Evolutionary conservation across 35 echinoderm and acorn worm genomes (phyloP).

Genomic region (Heliocidaris erythrogramma): DNA sequence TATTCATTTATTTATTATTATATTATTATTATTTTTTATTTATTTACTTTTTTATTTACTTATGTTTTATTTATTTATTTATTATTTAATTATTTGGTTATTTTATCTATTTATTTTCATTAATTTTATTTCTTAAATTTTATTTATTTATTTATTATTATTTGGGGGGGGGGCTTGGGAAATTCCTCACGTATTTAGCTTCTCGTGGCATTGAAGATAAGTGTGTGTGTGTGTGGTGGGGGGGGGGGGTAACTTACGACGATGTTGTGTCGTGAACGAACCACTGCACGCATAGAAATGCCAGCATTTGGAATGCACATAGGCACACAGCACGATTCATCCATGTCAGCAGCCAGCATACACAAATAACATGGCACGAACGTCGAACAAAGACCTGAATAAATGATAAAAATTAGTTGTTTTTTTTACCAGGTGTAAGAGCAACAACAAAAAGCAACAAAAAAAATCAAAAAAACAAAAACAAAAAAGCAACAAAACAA

Average conservation of each 20-base stretch:
- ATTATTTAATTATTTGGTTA: no score
- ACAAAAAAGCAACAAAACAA: background rate
- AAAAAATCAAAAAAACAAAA: background rate
- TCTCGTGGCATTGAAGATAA: no score
- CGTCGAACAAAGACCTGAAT: constrained; percentile 1
- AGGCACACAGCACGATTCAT: constrained; percentile 45
- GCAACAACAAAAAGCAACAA: background rate
- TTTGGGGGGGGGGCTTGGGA: no score
- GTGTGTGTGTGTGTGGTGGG: no score
- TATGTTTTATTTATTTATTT: no score
- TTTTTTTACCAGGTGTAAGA: background rate
- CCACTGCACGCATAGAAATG: constrained; percentile 32
- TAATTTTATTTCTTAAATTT: no score
- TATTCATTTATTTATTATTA: no score
- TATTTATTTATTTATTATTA: no score
- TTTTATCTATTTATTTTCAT: no score
- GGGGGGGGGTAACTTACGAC: constrained; percentile 11
- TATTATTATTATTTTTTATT: no score
- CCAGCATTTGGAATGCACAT: constrained; percentile 20
- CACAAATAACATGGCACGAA: constrained; percentile 29
- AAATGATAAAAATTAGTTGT: background rate
- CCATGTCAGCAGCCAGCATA: constrained; percentile 20
- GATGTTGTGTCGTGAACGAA: constrained; percentile 44
- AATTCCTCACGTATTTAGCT: no score
- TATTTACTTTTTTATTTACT: no score